Base-by-base conservation (phyloP, 2,888 invertebrate species). In the Nomada flava region DNA sequence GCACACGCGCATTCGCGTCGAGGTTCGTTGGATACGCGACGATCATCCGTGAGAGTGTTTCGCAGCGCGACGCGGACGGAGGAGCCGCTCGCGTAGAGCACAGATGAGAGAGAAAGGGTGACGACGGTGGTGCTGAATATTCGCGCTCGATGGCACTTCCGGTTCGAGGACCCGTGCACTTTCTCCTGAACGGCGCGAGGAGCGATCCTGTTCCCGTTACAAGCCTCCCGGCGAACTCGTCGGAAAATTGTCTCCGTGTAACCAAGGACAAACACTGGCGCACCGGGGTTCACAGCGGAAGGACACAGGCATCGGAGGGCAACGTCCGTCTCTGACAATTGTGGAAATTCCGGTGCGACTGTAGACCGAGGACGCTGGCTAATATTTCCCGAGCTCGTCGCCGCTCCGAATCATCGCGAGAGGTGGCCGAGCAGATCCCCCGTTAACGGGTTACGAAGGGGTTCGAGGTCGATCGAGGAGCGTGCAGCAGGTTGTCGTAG, bases 61-160 rank as follows among this genome's bases (percentile, higher is more conserved):
- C 20, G 4, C 60, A 36, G 15, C 20, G 44, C 29, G 57, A 44
- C 4, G 15, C 44, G 18, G 29, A 11, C 11, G n/a, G 53, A 73
- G 18, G 15, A 18, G 20, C 23, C 53, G 23, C 55, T 60, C 67
- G 68, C 36, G 47, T 29, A 57, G 47, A 73, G 52, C 26, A 9
- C 20, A 53, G 70, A 20, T 68, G 57, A 68, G 76, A 44, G 75
- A 79, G 74, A 85, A 62, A 80, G 73, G 72, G 65, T 62, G 68
- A 82, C 67, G 52, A 63, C 29, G 60, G 67, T 52, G 76, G 70
- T 79, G 85, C 60, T 83, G 86, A 83, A 82, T 85, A 84, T 87
- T 82, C 79, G 78, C 76, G 86, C 75, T 80, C 87, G 87, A 86
- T 86, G 84, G 67, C 83, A 88, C 85, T 88, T 88, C 88, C 88